A percentile compares a stretch with the other conserved stretches of the same genome.
Conservation (phyloP, 2,113 vertebrate genomes). For the Macrotus californicus region DNA sequence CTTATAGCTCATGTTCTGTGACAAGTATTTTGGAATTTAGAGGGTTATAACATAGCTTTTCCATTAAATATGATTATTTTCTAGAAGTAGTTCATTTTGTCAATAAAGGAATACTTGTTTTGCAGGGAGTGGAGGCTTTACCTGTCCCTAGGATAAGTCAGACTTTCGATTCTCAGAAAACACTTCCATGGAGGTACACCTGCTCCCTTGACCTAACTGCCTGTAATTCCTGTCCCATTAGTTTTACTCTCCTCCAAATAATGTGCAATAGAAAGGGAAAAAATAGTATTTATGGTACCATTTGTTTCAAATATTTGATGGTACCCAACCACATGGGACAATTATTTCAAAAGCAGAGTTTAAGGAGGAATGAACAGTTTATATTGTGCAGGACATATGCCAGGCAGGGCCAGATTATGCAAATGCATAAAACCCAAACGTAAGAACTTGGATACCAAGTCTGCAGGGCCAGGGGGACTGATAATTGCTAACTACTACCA, state of each 20-base stretch:
- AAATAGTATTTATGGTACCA: background rate
- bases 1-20: background rate
- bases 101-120: background rate
- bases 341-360: background rate
- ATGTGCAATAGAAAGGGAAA: background rate
- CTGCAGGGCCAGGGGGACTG: background rate
- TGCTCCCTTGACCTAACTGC: background rate
- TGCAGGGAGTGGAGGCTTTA: background rate
- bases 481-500: background rate
- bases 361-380: background rate
- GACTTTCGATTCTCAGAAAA: background rate
- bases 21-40: slow-evolving; percentile 39
- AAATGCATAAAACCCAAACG: background rate
- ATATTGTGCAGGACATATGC: background rate
- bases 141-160: background rate
- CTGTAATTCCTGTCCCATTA: background rate
- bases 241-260: background rate
- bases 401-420: background rate
- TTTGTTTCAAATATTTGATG: background rate
- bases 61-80: background rate
- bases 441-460: background rate
- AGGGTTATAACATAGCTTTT: background rate
- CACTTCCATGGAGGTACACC: background rate
- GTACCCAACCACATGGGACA: background rate
- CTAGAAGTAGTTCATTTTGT: background rate